Evolutionary conservation across 2,797 vertebrate species (phyloP), one percentile per base, ranked within the genome.

Genomic region (Rhodeus uyekii): DNA sequence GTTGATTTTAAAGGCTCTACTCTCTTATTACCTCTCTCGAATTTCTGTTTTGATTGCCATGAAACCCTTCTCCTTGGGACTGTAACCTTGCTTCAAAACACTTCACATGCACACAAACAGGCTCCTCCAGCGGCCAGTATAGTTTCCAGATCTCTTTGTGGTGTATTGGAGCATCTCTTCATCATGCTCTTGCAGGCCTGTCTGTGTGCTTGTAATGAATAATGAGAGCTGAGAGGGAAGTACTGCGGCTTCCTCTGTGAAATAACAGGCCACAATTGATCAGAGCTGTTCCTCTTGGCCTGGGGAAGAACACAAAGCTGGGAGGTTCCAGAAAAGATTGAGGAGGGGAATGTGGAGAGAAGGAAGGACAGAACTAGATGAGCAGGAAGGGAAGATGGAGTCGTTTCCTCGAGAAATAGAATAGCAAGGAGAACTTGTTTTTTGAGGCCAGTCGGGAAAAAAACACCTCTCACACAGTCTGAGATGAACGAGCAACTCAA

Each of bases 181-280:
- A 79, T 85, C 80, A 80, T 76, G 39, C 63, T 76, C 63, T 76
- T 76, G 42, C 76, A 64, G 69, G 64, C 63, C 63, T 86, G 81
- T 83, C 72, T 76, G 74, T 82, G 82, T 83, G 71, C 72, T 83
- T 67, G 39, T 83, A 76, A 83, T 83, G 84, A 86, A 71, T 86
- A 80, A 83, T 83, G 84, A 83, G 64, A 71, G 84, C 65, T 74
- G 67, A 79, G 84, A 82, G 80, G 58, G 63, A 74, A 82, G 75
- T 69, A 42, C 81, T 67, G 63, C 10, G 63, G 81, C 42, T 71
- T 85, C 76, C 55, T 22, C 34, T 79, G 61, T 80, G 64, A 85
- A 83, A 83, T 76, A 82, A 79, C 53, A 71, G 80, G 61, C 76
- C 48, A 46, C 69, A 76, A 85, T 83, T 80, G 84, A 85, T 85